Conservation (phyloP, 2,888 invertebrate species). For the Melinaea marsaeus region DNA sequence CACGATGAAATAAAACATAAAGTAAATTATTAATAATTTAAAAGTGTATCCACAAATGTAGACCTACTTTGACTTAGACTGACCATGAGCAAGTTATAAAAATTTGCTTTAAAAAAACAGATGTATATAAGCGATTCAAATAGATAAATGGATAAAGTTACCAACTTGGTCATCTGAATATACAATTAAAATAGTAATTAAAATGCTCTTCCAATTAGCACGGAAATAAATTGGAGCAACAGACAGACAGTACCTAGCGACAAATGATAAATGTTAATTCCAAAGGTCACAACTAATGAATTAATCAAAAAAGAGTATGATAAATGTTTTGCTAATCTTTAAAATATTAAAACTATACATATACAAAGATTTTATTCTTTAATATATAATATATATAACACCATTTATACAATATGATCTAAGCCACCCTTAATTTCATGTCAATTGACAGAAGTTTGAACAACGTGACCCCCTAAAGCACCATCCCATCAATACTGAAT, state of each 20-base stretch:
- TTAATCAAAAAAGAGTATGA: background rate
- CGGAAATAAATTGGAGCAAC: constrained; percentile 46
- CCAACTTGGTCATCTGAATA: constrained; percentile 42
- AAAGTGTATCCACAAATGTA: too few relatives aligned
- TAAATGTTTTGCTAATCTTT: too few relatives aligned
- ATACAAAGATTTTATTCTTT: too few relatives aligned
- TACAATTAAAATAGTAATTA: constrained; percentile 60
- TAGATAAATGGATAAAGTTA: constrained; percentile 34
- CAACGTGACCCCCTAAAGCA: constrained; percentile 5
- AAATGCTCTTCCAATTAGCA: constrained; percentile 55
- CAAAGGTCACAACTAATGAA: background rate
- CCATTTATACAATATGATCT: too few relatives aligned
- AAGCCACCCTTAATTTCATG: background rate
- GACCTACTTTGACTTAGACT: too few relatives aligned
- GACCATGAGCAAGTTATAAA: too few relatives aligned
- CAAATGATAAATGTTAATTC: constrained; percentile 31
- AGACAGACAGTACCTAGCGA: constrained; percentile 28
- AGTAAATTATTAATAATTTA: too few relatives aligned
- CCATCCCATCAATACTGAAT: constrained; percentile 20
- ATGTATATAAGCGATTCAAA: constrained; percentile 7
- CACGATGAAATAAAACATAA: too few relatives aligned
- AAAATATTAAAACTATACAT: too few relatives aligned
- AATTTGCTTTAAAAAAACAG: constrained; percentile 9
- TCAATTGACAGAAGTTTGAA: constrained; percentile 29
- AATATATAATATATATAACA: too few relatives aligned